Percentiles rank a stretch among this genome's conserved stretches.
phyloP scores from a whole-genome alignment of 1,140 invertebrate genomes.

The Scaptomyza hsui region DNA sequence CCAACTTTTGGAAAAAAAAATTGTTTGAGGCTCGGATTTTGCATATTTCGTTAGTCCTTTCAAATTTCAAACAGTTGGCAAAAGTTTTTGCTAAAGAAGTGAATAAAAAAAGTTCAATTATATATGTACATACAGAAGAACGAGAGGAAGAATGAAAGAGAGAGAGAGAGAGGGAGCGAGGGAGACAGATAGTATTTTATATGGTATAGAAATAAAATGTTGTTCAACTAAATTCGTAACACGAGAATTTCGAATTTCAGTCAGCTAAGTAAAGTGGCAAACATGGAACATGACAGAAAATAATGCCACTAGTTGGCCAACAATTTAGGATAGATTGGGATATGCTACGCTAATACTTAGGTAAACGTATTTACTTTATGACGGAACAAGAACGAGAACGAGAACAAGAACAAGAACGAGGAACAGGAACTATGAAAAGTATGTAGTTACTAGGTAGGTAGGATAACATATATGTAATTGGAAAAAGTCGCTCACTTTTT shows the following conservation, averaged over 20 bases:
- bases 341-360: slow-evolving; percentile 20
- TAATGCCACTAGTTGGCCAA: slow-evolving; percentile 47
- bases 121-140: slow-evolving; percentile 8
- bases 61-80: slow-evolving; percentile 47
- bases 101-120: slow-evolving; percentile 33
- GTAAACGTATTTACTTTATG: slow-evolving; percentile 25
- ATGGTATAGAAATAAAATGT: slow-evolving; percentile 7
- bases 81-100: slow-evolving; percentile 45
- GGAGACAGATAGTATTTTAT: not conserved
- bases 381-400: slow-evolving; percentile 23
- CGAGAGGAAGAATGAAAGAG: slow-evolving; percentile 13
- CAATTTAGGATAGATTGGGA: slow-evolving; percentile 10
- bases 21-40: slow-evolving; percentile 6
- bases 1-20: slow-evolving; percentile 30
- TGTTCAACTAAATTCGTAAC: slow-evolving; percentile 12
- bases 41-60: slow-evolving; percentile 25
- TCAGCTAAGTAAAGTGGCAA: slow-evolving; percentile 20
- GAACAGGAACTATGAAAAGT: not conserved
- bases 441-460: slow-evolving; percentile 1
- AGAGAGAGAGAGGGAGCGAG: slow-evolving; percentile 1
- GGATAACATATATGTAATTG: slow-evolving; percentile 10
- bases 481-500: slow-evolving; percentile 70
- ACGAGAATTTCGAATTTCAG: slow-evolving; percentile 10
- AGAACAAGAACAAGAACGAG: slow-evolving; percentile 22
- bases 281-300: slow-evolving; percentile 29